Conservation (phyloP, 2,888 invertebrate genomes). For the Oeneis ivallda region DNA sequence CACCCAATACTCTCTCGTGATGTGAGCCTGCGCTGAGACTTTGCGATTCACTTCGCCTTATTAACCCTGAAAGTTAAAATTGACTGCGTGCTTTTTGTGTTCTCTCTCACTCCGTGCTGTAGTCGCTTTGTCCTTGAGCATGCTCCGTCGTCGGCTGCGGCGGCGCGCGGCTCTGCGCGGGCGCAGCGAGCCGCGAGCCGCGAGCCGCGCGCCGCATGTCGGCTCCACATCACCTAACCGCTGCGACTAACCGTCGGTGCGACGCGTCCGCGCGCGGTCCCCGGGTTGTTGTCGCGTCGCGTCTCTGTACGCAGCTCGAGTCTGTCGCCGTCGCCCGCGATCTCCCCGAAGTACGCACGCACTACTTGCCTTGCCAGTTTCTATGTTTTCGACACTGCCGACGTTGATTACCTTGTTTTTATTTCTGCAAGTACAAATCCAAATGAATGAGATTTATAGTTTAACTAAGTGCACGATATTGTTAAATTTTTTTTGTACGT, state of each 20-base stretch:
- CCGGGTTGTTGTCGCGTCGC: slow-evolving; percentile 50
- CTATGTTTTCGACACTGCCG: slow-evolving; percentile 77
- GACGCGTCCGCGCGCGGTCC: slow-evolving; percentile 41
- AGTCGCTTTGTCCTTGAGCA: slow-evolving; percentile 67
- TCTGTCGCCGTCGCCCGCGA: slow-evolving; percentile 44
- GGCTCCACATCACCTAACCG: slow-evolving; percentile 63
- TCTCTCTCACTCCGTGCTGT: slow-evolving; percentile 55
- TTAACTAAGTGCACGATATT: too few relatives aligned
- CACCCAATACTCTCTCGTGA: slow-evolving; percentile 79
- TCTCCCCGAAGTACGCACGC: slow-evolving; percentile 73
- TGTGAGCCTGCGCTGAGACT: slow-evolving; percentile 72
- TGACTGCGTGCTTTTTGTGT: slow-evolving; percentile 73
- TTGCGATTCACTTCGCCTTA: slow-evolving; percentile 70
- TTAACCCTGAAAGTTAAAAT: slow-evolving; percentile 67
- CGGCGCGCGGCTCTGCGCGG: background rate
- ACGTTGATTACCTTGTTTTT: slow-evolving; percentile 66
- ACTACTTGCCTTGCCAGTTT: slow-evolving; percentile 79
- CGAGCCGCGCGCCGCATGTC: slow-evolving; percentile 31
- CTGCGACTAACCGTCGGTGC: slow-evolving; percentile 72
- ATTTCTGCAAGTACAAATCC: slow-evolving; percentile 81
- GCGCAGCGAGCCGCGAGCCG: background rate
- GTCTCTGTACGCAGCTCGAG: slow-evolving; percentile 39
- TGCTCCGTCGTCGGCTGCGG: slow-evolving; percentile 49
- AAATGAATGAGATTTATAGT: slow-evolving; percentile 77
- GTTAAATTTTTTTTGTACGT: too few relatives aligned